Conservation (phyloP, 2,797 vertebrate species). For the Darevskia mixta region DNA sequence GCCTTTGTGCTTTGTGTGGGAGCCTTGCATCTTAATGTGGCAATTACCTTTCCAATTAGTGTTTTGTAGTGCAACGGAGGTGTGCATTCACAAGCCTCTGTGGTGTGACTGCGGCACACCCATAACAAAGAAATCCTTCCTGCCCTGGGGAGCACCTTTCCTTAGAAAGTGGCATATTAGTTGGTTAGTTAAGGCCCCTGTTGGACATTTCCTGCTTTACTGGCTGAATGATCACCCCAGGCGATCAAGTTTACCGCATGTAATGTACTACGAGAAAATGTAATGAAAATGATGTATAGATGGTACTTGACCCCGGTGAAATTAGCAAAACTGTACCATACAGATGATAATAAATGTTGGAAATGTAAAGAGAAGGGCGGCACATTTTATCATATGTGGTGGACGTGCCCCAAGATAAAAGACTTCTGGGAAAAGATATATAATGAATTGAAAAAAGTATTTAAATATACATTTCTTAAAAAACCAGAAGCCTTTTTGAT, state of each 20-base stretch:
- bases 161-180: fast-evolving
- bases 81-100: not conserved
- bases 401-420: too few species aligned
- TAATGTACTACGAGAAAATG: too few species aligned
- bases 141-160: not conserved
- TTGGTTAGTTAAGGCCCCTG: not conserved
- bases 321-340: too few species aligned
- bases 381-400: too few species aligned
- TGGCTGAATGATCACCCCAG: not conserved
- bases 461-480: too few species aligned
- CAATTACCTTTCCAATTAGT: not conserved
- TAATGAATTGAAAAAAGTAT: too few species aligned
- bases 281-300: too few species aligned
- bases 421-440: too few species aligned
- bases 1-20: not conserved
- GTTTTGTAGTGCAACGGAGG: not conserved
- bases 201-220: not conserved
- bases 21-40: not conserved
- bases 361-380: too few species aligned
- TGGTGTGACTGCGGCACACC: not conserved
- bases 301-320: too few species aligned
- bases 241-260: not conserved
- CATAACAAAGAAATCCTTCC: not conserved
- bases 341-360: too few species aligned
- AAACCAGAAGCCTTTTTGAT: too few species aligned